Evolutionary conservation across 1,140 invertebrate genomes (phyloP).

Genomic region (Drosophila littoralis): DNA sequence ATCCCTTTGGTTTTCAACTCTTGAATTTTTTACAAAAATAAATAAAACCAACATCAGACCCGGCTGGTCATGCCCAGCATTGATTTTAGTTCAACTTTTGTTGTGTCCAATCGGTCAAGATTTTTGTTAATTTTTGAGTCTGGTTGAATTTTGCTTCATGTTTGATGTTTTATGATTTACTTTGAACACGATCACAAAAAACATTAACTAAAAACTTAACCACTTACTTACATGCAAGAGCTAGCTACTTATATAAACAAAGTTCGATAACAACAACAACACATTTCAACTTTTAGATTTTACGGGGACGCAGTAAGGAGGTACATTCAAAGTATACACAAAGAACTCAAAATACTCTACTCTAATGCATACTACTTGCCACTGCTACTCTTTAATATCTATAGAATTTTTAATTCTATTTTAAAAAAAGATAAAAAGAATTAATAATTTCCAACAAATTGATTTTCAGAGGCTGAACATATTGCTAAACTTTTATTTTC

Average conservation of each 20-base stretch:
- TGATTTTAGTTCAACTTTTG: background rate
- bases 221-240: constrained; percentile 39
- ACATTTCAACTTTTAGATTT: constrained; percentile 83
- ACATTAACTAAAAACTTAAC: constrained; percentile 22
- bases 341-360: constrained; percentile 79
- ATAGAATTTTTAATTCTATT: constrained; percentile 48
- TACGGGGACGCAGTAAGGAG: constrained; percentile 84
- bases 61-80: background rate
- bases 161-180: background rate
- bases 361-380: constrained; percentile 73
- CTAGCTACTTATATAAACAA: constrained; percentile 37
- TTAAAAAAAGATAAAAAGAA: constrained; percentile 17
- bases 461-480: constrained; percentile 69
- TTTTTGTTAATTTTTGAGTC: background rate
- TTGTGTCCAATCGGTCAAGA: constrained; percentile 3
- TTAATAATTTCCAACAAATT: constrained; percentile 33
- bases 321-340: constrained; percentile 83
- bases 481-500: constrained; percentile 53
- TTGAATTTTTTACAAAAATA: background rate
- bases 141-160: constrained; percentile 1
- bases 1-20: constrained; percentile 2
- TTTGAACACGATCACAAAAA: constrained; percentile 12
- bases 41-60: background rate
- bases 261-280: constrained; percentile 63
- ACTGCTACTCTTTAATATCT: constrained; percentile 65